phyloP scores from a whole-genome alignment of 1,140 invertebrate species.

The Apis dorsata region DNA sequence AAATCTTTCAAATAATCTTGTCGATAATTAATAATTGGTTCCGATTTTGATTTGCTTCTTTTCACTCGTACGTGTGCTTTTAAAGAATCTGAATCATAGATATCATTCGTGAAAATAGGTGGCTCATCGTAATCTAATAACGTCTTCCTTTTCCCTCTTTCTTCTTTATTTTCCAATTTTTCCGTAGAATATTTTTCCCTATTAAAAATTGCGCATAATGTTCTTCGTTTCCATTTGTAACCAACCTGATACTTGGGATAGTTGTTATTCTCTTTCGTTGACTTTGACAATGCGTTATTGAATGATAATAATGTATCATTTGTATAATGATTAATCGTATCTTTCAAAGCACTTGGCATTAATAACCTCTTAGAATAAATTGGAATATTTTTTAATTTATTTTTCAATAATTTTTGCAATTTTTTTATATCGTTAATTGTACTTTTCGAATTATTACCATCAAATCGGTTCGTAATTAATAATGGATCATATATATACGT shows the following conservation, averaged over 20 bases:
- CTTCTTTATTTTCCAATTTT: not conserved
- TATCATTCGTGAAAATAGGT: conserved; percentile 23
- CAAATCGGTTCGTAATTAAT: not conserved
- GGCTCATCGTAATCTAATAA: conserved; percentile 39
- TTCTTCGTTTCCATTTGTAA: conserved; percentile 26
- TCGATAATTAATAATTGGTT: not conserved
- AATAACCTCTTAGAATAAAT: not conserved
- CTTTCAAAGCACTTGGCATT: not conserved
- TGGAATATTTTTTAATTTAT: not conserved
- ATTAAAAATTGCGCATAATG: conserved; percentile 4
- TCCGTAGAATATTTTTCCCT: not conserved
- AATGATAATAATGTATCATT: not conserved
- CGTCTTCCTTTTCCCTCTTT: conserved; percentile 15
- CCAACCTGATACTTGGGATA: not conserved
- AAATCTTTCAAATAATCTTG: conserved; percentile 19
- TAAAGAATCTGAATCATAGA: conserved; percentile 34
- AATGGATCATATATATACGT: not conserved
- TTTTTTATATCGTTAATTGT: not conserved
- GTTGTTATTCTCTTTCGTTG: not conserved
- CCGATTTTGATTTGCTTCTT: conserved; percentile 33
- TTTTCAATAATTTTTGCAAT: not conserved
- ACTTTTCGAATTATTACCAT: not conserved
- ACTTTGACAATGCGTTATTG: not conserved
- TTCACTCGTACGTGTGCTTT: conserved; percentile 58
- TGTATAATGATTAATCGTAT: not conserved